These are phyloP conservation scores for Prionace glauca DNA, from an alignment of 2,797 vertebrate genomes.

Conservation along the genomic window DNA sequence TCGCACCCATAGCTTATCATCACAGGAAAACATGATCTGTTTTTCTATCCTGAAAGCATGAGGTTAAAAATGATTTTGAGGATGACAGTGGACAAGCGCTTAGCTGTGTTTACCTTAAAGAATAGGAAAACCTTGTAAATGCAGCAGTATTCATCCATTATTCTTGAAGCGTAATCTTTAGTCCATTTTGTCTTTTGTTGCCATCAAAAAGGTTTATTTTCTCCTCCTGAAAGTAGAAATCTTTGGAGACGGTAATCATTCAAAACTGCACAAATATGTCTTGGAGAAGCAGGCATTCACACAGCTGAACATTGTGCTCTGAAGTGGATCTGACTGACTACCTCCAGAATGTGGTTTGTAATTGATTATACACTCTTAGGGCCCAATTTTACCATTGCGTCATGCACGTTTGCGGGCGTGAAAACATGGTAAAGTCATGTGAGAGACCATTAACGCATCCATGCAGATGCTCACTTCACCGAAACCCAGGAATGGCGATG, in stretches of 20 bases:
- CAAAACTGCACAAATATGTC: not conserved
- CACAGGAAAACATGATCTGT: not conserved
- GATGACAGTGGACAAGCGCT: not conserved
- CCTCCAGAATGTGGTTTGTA: not conserved
- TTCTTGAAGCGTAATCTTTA: not conserved
- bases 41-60: not conserved
- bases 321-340: not conserved
- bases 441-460: too few species aligned
- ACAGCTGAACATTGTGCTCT: not conserved
- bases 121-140: not conserved
- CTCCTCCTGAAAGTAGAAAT: not conserved
- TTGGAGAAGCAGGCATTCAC: not conserved
- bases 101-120: not conserved
- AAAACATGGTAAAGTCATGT: too few species aligned
- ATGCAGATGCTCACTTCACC: too few species aligned
- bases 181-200: not conserved
- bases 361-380: not conserved
- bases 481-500: too few species aligned
- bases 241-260: not conserved
- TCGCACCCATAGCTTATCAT: not conserved
- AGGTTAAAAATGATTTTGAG: not conserved
- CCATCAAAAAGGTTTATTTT: not conserved
- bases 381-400: too few species aligned
- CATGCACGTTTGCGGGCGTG: too few species aligned
- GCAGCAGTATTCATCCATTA: not conserved